A percentile compares a stretch with the other conserved stretches of the same genome.
These are phyloP conservation scores for Hirtodrosophila trivittata DNA, from an alignment of 2,888 invertebrate genomes.

Conservation along the genomic window DNA sequence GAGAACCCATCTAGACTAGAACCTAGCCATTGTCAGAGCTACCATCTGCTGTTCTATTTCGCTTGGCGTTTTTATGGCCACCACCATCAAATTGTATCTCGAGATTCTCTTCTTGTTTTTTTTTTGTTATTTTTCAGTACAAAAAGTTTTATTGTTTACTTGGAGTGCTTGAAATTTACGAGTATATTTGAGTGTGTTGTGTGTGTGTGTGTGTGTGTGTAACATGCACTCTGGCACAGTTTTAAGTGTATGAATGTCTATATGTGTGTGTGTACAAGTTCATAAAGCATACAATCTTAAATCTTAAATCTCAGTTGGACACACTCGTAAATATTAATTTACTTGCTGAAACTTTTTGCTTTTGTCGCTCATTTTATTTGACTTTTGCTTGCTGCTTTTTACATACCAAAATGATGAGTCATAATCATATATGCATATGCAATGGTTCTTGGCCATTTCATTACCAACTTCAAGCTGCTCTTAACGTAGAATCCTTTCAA, in stretches of 20 bases:
- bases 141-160: conserved; percentile 69
- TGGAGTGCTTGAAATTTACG: conserved; percentile 64
- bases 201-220: conserved; percentile 21
- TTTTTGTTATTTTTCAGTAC: conserved; percentile 27
- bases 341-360: conserved; percentile 55
- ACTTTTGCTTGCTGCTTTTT: conserved; percentile 34
- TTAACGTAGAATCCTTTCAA: conserved; percentile 13
- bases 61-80: conserved; percentile 52
- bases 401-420: conserved; percentile 43
- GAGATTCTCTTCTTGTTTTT: conserved; percentile 31
- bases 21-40: conserved; percentile 28
- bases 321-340: conserved; percentile 73
- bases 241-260: not conserved
- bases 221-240: conserved; percentile 34
- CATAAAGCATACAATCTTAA: conserved; percentile 58
- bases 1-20: not conserved
- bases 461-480: too few relatives aligned
- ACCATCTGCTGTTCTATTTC: conserved; percentile 46
- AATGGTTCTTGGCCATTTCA: too few relatives aligned
- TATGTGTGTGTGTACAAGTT: conserved; percentile 18
- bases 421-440: conserved; percentile 16
- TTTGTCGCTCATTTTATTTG: conserved; percentile 36
- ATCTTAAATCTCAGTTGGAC: conserved; percentile 48
- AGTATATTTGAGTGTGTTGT: conserved; percentile 13
- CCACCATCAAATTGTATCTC: conserved; percentile 56